Evolutionary conservation across 2,113 vertebrate genomes (phyloP).

Genomic region (Oceanites oceanicus): DNA sequence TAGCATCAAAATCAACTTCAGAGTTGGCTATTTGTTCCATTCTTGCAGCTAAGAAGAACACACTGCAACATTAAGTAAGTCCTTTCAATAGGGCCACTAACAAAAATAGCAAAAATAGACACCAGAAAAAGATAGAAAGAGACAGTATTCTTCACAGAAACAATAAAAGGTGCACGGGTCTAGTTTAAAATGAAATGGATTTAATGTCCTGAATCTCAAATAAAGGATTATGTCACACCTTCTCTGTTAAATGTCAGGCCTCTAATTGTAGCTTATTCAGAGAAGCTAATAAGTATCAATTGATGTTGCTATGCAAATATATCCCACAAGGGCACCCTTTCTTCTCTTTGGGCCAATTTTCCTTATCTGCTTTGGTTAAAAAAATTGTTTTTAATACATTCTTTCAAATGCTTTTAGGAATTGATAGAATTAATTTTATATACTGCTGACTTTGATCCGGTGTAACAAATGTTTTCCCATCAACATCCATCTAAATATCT

Average conservation of each 20-base stretch:
- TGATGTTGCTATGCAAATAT: background rate
- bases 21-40: background rate
- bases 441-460: fast-evolving
- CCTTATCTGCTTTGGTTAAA: background rate
- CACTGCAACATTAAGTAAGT: background rate
- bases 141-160: background rate
- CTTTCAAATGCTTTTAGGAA: background rate
- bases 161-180: background rate
- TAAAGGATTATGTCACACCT: background rate
- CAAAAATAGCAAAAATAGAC: background rate
- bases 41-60: background rate
- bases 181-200: background rate
- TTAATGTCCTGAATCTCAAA: background rate
- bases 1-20: background rate
- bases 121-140: background rate
- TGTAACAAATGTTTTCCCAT: background rate
- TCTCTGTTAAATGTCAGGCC: background rate
- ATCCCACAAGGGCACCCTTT: background rate
- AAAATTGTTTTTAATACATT: background rate
- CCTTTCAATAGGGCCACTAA: background rate
- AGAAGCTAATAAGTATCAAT: background rate
- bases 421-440: background rate
- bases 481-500: background rate
- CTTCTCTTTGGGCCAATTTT: background rate
- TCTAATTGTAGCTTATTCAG: background rate